These are phyloP conservation scores for Orchestia grillus DNA, from an alignment of 1,140 invertebrate genomes.

Conservation along the genomic window DNA sequence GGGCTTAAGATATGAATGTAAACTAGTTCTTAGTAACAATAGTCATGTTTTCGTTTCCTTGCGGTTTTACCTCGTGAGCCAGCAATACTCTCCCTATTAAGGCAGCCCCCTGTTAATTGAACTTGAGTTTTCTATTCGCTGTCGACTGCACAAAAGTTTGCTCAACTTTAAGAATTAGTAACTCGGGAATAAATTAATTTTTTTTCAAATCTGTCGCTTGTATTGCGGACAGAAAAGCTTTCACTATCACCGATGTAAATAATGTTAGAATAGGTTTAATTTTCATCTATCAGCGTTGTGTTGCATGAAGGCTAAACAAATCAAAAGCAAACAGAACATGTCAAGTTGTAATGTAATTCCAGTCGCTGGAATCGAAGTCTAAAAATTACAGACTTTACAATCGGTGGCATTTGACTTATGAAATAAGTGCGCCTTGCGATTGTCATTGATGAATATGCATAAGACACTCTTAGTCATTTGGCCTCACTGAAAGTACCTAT, in stretches of 20 bases:
- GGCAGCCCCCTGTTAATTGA: background rate
- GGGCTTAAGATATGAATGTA: too few species aligned
- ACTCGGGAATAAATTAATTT: too few species aligned
- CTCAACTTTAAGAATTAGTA: too few species aligned
- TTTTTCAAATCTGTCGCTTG: too few species aligned
- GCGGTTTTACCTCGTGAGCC: background rate
- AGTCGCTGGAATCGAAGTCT: background rate
- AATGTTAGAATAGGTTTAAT: background rate
- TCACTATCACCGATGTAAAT: background rate
- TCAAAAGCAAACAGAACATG: background rate
- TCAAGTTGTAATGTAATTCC: background rate
- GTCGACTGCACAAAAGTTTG: too few species aligned
- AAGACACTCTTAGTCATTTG: background rate
- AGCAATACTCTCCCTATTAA: background rate
- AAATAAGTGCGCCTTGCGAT: too few species aligned
- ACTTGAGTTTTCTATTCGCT: too few species aligned
- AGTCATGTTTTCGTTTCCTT: background rate
- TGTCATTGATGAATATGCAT: background rate
- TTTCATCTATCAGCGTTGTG: too few species aligned
- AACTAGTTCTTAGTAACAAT: background rate
- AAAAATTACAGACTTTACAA: background rate
- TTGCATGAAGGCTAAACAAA: background rate
- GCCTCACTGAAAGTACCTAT: background rate
- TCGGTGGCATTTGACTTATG: too few species aligned
- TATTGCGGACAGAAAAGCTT: background rate